Evolutionary conservation across 2,888 invertebrate species (phyloP), one percentile per base, ranked within the genome.

Genomic region (Serrognathus titanus): DNA sequence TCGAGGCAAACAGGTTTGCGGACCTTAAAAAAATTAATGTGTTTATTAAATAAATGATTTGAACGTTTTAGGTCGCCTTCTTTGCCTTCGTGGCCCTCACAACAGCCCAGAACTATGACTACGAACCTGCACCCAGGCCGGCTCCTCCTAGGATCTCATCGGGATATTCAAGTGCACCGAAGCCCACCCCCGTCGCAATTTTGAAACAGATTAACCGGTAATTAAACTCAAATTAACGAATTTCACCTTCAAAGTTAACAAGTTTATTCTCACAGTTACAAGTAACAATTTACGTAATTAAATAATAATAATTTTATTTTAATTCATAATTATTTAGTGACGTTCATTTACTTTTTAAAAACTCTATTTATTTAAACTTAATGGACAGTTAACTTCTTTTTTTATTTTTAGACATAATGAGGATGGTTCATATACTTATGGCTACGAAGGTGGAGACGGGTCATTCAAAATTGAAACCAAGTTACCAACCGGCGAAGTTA

Each of bases 391-490:
- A n/a, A n/a, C n/a, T n/a, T n/a, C n/a, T n/a, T n/a, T 35, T 16
- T 35, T 40, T 48, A 53, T 11, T 51, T 66, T 57, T 53, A 89
- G 90, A 73, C 92, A 92, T 79, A 92, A 92, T 69, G 92, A 92
- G 74, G 92, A 92, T 72, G 92, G 92, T 52, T 92, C 92, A 0
- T 94, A 94, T 78, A 94, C 94, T 0, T 94, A 92, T 70, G 93
- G 92, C 0, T 94, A 92, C 75, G 94, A 94, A 73, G 89, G 89
- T 2, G 92, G 85, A 35, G 94, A 94, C 72, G 94, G 93, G 39
- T 88, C 90, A 4, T 93, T 93, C 81, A 92, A 93, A 80, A 93
- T 93, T 70, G 94, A 93, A 78, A 93, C 93, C 8, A 93, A 93
- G 75, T 78, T 87, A 13, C 83, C 87, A 0, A 83, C 83, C 5